These are phyloP conservation scores for Pampus argenteus DNA, from an alignment of 2,797 vertebrate species.

Conservation along the genomic window DNA sequence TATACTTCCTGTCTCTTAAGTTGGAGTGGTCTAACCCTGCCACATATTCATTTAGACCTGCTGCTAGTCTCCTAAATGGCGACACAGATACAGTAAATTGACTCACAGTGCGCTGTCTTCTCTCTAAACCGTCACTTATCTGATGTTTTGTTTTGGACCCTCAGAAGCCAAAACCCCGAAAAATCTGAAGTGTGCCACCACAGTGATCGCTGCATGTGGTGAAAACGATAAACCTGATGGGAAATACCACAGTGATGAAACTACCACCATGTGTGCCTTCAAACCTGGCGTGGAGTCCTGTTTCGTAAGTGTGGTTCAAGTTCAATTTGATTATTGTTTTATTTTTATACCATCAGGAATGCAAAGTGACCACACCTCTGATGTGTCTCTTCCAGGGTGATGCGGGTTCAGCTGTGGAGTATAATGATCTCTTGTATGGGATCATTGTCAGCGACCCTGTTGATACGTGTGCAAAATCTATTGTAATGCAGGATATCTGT, in stretches of 20 bases:
- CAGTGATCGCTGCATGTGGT: rapidly evolving
- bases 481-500: conserved; percentile 53
- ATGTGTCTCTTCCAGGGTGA: conserved; percentile 48
- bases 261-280: conserved; percentile 39
- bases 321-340: neutral
- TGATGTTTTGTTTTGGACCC: neutral
- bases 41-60: too few relatives aligned
- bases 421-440: conserved; percentile 10
- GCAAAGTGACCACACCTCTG: neutral
- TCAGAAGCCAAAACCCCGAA: neutral
- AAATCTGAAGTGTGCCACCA: neutral
- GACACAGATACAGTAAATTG: too few relatives aligned
- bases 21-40: too few relatives aligned
- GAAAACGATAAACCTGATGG: conserved; percentile 25
- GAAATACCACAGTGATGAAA: conserved; percentile 16
- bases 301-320: conserved; percentile 35
- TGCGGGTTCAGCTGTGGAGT: conserved; percentile 50
- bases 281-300: conserved; percentile 29
- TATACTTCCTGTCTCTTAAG: too few relatives aligned
- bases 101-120: too few relatives aligned
- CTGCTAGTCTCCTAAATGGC: too few relatives aligned
- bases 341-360: neutral
- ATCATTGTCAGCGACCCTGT: conserved; percentile 37
- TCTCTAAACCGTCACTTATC: neutral
- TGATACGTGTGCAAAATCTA: conserved; percentile 27